Percentiles rank a stretch among this genome's conserved stretches.
phyloP scores from a whole-genome alignment of 2,888 invertebrate genomes.

The Thelaira solivaga region DNA sequence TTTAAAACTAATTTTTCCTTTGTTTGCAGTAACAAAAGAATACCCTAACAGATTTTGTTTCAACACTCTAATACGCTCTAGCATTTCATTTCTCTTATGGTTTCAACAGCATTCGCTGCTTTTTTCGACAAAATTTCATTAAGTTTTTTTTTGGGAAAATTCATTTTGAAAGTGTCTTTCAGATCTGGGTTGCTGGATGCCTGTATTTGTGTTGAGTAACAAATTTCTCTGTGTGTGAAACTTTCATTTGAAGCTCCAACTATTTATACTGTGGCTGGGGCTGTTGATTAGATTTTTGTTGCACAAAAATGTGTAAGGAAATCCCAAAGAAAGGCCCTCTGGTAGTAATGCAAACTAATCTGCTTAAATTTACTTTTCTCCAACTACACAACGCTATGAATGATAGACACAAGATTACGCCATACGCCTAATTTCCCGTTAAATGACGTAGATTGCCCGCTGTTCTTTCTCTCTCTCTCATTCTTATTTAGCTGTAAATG shows the following conservation, averaged over 20 bases:
- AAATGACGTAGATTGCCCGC: too few relatives aligned
- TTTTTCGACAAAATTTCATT: conserved; percentile 41
- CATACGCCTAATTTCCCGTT: too few relatives aligned
- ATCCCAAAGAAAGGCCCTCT: conserved; percentile 42
- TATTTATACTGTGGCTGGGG: not conserved
- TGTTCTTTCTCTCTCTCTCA: too few relatives aligned
- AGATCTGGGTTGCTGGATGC: not conserved
- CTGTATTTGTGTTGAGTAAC: not conserved
- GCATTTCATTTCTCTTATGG: too few relatives aligned
- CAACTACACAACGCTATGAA: conserved; percentile 19
- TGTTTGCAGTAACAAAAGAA: too few relatives aligned
- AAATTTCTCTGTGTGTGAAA: conserved; percentile 1
- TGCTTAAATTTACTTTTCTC: conserved; percentile 49
- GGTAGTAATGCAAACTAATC: conserved; percentile 59
- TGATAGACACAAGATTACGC: too few relatives aligned
- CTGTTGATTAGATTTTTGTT: conserved; percentile 56
- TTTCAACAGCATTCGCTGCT: too few relatives aligned
- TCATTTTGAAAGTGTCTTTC: not conserved
- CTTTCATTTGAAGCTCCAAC: not conserved
- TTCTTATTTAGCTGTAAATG: too few relatives aligned
- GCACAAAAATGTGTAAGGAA: conserved; percentile 33
- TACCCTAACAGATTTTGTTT: too few relatives aligned
- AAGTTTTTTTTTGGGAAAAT: conserved; percentile 28
- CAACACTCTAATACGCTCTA: too few relatives aligned
- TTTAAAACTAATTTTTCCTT: too few relatives aligned